Percentiles rank a stretch among this genome's conserved stretches.
These are phyloP conservation scores for Andricus curvator DNA, from an alignment of 2,888 invertebrate genomes.

Conservation along the genomic window DNA sequence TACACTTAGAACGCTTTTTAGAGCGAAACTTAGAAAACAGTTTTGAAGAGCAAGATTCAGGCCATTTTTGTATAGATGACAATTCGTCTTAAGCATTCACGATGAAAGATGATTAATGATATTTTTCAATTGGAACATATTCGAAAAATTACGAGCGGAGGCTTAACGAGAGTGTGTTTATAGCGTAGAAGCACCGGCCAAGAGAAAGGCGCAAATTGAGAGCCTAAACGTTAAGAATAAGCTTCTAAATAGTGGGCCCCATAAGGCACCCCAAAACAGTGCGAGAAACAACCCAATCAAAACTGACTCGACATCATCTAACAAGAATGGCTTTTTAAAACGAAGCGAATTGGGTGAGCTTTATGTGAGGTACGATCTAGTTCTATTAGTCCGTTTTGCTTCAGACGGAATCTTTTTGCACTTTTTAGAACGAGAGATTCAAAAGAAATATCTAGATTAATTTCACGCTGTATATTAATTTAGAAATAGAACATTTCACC, in stretches of 20 bases:
- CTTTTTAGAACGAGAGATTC: constrained; percentile 26
- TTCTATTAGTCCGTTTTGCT: constrained; percentile 67
- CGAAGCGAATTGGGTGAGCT: constrained; percentile 78
- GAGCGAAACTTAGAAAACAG: neutral
- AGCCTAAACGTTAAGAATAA: constrained; percentile 75
- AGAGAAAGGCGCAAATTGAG: constrained; percentile 72
- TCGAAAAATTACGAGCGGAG: constrained; percentile 26
- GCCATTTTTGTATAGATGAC: constrained; percentile 37
- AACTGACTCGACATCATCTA: constrained; percentile 71
- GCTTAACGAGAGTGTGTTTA: constrained; percentile 74
- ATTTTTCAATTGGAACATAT: constrained; percentile 13
- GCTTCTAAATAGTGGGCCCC: constrained; percentile 74
- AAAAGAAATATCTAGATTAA: neutral
- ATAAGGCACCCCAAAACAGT: constrained; percentile 71
- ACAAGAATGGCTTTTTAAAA: constrained; percentile 77
- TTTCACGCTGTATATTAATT: neutral
- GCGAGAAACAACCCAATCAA: constrained; percentile 70
- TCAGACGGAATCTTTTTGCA: constrained; percentile 42
- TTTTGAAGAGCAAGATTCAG: constrained; percentile 23
- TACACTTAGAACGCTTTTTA: neutral
- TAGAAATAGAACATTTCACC: neutral
- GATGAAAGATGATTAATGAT: constrained; percentile 8
- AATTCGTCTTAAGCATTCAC: neutral
- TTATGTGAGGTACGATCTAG: constrained; percentile 77
- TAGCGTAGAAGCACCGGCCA: constrained; percentile 75